These are phyloP conservation scores for Heteropelma amictum DNA, from an alignment of 2,888 invertebrate species.

Conservation along the genomic window DNA sequence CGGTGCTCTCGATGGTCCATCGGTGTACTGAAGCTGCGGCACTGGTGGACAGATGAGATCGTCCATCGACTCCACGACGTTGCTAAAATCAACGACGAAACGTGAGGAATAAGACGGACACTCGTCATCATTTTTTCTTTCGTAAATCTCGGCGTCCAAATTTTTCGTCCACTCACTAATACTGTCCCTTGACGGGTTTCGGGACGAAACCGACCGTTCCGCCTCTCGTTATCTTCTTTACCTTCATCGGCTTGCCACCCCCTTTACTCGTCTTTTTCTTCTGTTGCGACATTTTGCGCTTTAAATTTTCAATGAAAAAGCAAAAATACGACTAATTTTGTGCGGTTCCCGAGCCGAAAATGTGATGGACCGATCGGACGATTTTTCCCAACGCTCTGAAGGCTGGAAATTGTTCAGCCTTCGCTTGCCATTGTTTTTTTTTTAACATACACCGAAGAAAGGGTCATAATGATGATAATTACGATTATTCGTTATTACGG, in stretches of 20 bases:
- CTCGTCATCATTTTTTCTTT: background rate
- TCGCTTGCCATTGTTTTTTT: no score
- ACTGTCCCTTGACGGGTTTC: conserved; percentile 49
- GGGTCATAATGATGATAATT: no score
- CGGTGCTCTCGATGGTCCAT: conserved; percentile 41
- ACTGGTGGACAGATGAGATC: conserved; percentile 44
- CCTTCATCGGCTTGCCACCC: conserved; percentile 2
- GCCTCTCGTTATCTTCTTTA: conserved; percentile 27
- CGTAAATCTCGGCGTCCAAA: background rate
- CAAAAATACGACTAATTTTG: conserved; percentile 22
- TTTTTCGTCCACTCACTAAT: conserved; percentile 43
- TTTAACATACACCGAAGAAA: no score
- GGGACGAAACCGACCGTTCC: conserved; percentile 48
- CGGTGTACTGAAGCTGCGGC: conserved; percentile 38
- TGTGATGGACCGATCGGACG: conserved; percentile 33
- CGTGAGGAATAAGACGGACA: background rate
- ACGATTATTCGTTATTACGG: no score
- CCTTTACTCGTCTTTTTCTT: conserved; percentile 5
- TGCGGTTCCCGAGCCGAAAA: conserved; percentile 33
- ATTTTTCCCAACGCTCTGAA: no score
- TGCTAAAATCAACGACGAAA: conserved; percentile 34
- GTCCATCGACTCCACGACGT: conserved; percentile 54
- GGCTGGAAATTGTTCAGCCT: no score
- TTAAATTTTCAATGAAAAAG: no score
- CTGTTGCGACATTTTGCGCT: conserved; percentile 35